Base-by-base conservation (phyloP, 2,888 invertebrate species). In the Dugesia japonica region DNA sequence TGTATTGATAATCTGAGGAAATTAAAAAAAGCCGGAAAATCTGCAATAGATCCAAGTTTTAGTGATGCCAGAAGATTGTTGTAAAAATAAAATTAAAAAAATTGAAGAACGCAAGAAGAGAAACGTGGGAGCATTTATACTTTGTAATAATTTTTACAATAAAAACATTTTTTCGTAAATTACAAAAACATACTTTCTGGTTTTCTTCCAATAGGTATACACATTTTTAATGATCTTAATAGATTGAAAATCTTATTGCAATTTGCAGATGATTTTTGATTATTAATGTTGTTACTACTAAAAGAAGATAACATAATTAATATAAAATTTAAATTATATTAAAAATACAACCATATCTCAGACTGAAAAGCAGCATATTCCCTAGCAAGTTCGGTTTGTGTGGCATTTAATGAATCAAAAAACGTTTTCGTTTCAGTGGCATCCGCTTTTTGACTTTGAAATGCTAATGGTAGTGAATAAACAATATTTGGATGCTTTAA, bases 401-500 rank as follows among this genome's bases (percentile, higher is more conserved):
- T 56, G 7, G n/a, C 23, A n/a, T 56, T 56, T 56, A 56, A 56
- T 20, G 56, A 56, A 56, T 56, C 56, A n/a, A 56, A 56, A 56
- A 56, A 56, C 17, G 56, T 56, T 56, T 56, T 56, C 1, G n/a
- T 20, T 56, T 56, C 56, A 56, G 7, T n/a, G n/a, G 56, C 4
- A 56, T 56, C 56, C 7, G 56, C 56, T 23, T 56, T 56, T 56
- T 56, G 56, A n/a, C 56, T 56, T 56, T 56, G 56, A 56, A 9
- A 56, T 20, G 17, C 17, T 23, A 56, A 23, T 56, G 56, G 56
- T 56, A 56, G 17, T 23, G 56, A 56, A 56, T 56, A 56, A 56
- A 56, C 56, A 20, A 56, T 56, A n/a, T 56, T 56, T 23, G 56
- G 56, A 56, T 56, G 76, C 71, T 77, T 77, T n/a, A 77, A 42